These are phyloP conservation scores for Drosophila pruinosa DNA, from an alignment of 1,140 invertebrate species.

Conservation along the genomic window DNA sequence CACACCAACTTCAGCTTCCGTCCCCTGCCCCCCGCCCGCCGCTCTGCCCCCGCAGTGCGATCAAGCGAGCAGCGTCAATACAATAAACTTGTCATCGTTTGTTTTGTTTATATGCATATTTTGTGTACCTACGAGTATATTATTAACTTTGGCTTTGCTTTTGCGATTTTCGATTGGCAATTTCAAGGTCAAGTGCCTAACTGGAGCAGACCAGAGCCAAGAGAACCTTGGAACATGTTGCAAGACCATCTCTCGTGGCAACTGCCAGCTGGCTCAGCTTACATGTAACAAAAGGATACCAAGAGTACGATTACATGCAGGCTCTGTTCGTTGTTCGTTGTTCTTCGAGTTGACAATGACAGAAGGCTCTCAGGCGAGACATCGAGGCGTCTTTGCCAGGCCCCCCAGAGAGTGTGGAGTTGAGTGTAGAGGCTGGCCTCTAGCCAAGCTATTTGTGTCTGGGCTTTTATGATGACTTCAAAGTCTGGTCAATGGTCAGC, in stretches of 20 bases:
- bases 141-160: conserved; percentile 7
- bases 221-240: conserved; percentile 9
- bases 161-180: conserved; percentile 3
- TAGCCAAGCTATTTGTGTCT: conserved; percentile 35
- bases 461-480: conserved; percentile 44
- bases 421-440: conserved; percentile 20
- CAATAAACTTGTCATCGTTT: conserved; percentile 29
- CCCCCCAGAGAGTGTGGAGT: background rate
- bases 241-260: background rate
- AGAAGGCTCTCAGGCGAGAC: conserved; percentile 69
- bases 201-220: conserved; percentile 12
- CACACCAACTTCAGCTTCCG: background rate
- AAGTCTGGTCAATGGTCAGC: conserved; percentile 72
- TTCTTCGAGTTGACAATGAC: conserved; percentile 50
- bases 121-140: conserved; percentile 14
- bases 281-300: conserved; percentile 58
- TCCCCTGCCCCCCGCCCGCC: background rate
- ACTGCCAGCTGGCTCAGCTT: conserved; percentile 35
- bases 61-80: background rate
- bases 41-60: background rate
- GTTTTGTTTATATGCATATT: conserved; percentile 20
- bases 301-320: conserved; percentile 46
- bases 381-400: conserved; percentile 42
- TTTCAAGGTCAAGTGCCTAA: conserved; percentile 26
- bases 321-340: background rate